Percentiles rank a stretch among this genome's conserved stretches.
phyloP scores from a whole-genome alignment of 2,797 vertebrate species.

The Pangasius macronema region DNA sequence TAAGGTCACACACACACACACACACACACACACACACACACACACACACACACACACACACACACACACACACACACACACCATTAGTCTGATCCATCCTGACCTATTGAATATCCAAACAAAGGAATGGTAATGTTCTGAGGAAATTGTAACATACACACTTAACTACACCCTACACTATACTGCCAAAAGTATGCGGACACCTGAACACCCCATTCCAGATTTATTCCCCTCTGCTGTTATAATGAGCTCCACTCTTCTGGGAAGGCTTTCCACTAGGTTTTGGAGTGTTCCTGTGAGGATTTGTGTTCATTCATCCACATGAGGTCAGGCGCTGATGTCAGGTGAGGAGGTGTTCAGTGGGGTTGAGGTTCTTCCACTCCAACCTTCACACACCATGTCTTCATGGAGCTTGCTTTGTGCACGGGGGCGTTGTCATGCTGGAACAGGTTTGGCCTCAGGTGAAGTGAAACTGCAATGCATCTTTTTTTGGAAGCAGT shows the following conservation, averaged over 20 bases:
- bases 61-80: neutral
- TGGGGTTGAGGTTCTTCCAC: neutral
- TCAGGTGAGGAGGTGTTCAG: neutral
- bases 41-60: constrained; percentile 4
- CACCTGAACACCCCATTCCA: neutral
- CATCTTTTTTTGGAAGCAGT: neutral
- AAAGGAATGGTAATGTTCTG: neutral
- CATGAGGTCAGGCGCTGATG: neutral
- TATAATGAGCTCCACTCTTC: neutral
- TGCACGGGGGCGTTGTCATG: too few relatives aligned
- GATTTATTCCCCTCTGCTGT: neutral
- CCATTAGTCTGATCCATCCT: constrained; percentile 5
- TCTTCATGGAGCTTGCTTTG: neutral
- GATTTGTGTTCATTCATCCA: neutral
- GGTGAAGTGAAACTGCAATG: neutral
- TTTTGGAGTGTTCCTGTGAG: neutral
- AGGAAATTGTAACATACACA: neutral
- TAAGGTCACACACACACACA: neutral
- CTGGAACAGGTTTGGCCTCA: too few relatives aligned
- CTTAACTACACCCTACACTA: neutral
- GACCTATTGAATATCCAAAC: neutral
- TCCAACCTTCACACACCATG: too few relatives aligned
- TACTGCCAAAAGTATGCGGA: neutral
- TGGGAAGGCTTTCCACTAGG: neutral
- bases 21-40: constrained; percentile 7